A percentile compares a stretch with the other conserved stretches of the same genome.
Conservation (phyloP, 2,113 vertebrate species). For the Nycticebus coucang region DNA sequence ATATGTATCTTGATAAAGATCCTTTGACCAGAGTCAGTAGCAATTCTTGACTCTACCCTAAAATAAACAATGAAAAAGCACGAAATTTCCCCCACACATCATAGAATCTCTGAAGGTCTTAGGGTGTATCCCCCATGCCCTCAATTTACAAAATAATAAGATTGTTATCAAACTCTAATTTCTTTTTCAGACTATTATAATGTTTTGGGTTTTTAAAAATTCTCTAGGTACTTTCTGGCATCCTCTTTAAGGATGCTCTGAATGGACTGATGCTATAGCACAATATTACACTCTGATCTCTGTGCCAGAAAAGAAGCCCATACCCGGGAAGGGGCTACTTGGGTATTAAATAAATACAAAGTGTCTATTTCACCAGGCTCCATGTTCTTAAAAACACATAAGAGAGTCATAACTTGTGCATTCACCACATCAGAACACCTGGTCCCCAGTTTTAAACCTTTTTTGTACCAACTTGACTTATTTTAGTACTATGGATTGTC, state of each 20-base stretch:
- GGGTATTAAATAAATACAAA: neutral
- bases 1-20: neutral
- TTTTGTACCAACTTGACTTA: neutral
- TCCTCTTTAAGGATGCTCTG: neutral
- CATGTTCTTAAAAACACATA: neutral
- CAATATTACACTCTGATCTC: neutral
- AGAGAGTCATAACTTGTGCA: neutral
- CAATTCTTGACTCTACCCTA: neutral
- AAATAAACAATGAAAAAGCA: neutral
- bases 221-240: neutral
- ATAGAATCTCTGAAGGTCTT: neutral
- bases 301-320: neutral
- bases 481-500: neutral
- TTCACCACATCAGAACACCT: neutral
- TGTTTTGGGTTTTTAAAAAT: neutral
- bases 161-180: neutral
- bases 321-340: neutral
- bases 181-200: neutral
- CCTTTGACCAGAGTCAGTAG: constrained; percentile 24
- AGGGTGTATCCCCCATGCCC: neutral
- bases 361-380: neutral
- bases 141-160: neutral
- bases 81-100: neutral
- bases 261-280: neutral
- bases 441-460: neutral